Evolutionary conservation across 2,113 vertebrate genomes (phyloP).

Genomic region (Trematocara zebra): DNA sequence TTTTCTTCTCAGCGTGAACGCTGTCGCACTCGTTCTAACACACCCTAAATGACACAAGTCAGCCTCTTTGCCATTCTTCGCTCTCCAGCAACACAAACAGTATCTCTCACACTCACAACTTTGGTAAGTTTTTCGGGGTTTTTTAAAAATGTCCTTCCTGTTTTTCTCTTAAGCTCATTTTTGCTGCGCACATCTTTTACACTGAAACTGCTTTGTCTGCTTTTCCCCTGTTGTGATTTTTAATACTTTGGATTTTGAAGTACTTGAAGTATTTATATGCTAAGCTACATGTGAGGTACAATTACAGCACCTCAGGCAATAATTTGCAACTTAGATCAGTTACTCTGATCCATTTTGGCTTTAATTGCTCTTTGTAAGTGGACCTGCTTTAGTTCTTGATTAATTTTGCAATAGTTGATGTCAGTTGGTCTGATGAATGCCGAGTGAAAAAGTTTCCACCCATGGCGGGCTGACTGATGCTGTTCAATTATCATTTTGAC

Average conservation of each 20-base stretch:
- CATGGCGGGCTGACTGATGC: not conserved
- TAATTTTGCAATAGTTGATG: not conserved
- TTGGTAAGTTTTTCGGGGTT: not conserved
- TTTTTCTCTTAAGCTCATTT: not conserved
- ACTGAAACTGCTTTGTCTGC: not conserved
- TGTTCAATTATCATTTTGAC: constrained; percentile 26
- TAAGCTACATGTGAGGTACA: not conserved
- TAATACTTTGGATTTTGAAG: not conserved
- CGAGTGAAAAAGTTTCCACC: not conserved
- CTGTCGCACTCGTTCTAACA: not conserved
- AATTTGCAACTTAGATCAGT: not conserved
- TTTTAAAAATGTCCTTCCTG: not conserved
- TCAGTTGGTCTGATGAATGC: not conserved
- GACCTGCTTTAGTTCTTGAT: not conserved
- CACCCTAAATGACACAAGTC: not conserved
- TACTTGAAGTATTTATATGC: not conserved
- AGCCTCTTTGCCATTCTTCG: not conserved
- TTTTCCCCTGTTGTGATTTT: not conserved
- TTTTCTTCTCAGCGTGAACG: not conserved
- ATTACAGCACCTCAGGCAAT: not conserved
- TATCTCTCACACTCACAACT: not conserved
- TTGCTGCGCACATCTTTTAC: not conserved
- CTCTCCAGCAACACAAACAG: not conserved
- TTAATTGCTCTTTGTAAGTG: not conserved
- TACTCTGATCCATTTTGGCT: not conserved